Evolutionary conservation across 2,888 invertebrate species (phyloP).

Genomic region (Drosophila buzzatii): DNA sequence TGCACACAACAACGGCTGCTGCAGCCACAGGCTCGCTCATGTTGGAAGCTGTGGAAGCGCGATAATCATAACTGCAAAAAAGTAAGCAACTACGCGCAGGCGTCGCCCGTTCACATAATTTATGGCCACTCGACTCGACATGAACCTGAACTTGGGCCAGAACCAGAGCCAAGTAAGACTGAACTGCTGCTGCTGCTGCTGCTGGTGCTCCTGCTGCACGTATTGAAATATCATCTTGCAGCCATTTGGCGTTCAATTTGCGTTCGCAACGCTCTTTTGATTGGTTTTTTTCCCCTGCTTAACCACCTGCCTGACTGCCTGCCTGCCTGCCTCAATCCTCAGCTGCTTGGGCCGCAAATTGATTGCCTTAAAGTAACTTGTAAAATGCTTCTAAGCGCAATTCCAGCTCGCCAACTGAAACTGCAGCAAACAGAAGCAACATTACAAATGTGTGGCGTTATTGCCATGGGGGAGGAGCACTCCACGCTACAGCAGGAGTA

Average conservation of each 20-base stretch:
- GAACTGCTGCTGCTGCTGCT: slow-evolving; percentile 1
- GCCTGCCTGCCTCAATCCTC: slow-evolving; percentile 14
- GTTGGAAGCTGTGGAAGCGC: slow-evolving; percentile 66
- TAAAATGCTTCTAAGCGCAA: slow-evolving; percentile 71
- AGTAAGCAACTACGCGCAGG: slow-evolving; percentile 79
- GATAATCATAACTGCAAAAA: slow-evolving; percentile 80
- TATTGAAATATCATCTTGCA: slow-evolving; percentile 79
- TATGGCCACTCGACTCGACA: slow-evolving; percentile 52
- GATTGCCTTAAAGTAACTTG: slow-evolving; percentile 82
- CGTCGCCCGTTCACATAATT: slow-evolving; percentile 75
- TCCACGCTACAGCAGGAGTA: slow-evolving; percentile 30
- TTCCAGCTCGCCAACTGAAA: slow-evolving; percentile 38
- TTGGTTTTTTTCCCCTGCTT: slow-evolving; percentile 63
- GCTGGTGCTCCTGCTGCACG: slow-evolving; percentile 36
- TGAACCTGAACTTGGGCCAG: background rate
- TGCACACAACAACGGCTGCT: slow-evolving; percentile 64
- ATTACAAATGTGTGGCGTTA: slow-evolving; percentile 84
- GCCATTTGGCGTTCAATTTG: slow-evolving; percentile 79
- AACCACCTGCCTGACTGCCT: slow-evolving; percentile 20
- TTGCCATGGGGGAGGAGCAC: slow-evolving; percentile 80
- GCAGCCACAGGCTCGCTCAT: background rate
- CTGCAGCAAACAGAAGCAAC: slow-evolving; percentile 80
- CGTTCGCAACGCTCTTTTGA: slow-evolving; percentile 80
- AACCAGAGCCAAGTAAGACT: background rate
- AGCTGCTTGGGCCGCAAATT: slow-evolving; percentile 69